Base-by-base conservation (phyloP, 2,888 invertebrate species). In the Crepidodera aurea region DNA sequence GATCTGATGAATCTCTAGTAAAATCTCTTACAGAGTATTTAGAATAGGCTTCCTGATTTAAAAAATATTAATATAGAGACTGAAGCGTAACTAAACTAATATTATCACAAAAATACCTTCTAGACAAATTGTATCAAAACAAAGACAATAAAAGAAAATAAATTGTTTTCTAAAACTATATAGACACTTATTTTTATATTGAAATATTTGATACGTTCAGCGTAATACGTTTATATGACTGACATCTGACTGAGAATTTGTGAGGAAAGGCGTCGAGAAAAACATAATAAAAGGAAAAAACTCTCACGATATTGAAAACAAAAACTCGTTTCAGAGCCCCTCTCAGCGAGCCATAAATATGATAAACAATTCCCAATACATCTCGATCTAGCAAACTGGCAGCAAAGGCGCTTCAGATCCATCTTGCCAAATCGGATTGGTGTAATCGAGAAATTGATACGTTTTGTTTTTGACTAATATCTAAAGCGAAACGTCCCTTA, bases 371-470 rank as follows among this genome's bases (percentile, higher is more conserved):
- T 55, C 55, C 44, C 55, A 15, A 60, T 53, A 46, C 34, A 60
- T 46, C 39, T 54, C 46, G 37, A 27, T 51, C 56, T 46, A 37
- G 29, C 46, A 44, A 62, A 60, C 46, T 57, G 48, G 19, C 13
- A 39, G 39, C 51, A 34, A 62, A 57, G 56, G 39, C 53, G 57
- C 39, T 62, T 57, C 27, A 37, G 39, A 54, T 58, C 61, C 57
- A 46, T 57, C 54, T 39, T 7, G 25, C 39, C 34, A 62, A 62
- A 62, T 62, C 62, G 46, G 48, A 62, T 62, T 58, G 58, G 27
- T 54, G 39, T 58, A 62, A 62, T 62, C 51, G 57, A 44, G 48
- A 58, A 58, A 62, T 58, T 58, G 53, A 62, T 62, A 42, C 58
- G 54, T 62, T 62, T 58, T 51, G 62, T 57, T 62, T 55, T 13